Conservation (phyloP, 2,797 vertebrate genomes). For the Gallinago nigripennis region DNA sequence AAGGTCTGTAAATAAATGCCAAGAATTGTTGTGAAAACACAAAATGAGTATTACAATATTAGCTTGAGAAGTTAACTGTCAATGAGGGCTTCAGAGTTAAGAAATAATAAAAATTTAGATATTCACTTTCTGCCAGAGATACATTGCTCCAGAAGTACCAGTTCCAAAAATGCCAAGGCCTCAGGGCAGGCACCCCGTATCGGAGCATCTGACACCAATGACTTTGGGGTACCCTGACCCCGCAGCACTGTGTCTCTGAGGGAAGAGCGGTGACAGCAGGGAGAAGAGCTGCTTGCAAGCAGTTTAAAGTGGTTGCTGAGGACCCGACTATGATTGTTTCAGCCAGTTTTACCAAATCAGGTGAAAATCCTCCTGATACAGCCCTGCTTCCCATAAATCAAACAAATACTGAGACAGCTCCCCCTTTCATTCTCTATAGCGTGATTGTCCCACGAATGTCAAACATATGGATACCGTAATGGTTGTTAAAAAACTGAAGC, state of each 20-base stretch:
- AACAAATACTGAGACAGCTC: background rate
- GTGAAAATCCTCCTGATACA: background rate
- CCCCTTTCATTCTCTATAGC: background rate
- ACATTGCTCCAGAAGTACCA: background rate
- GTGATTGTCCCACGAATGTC: background rate
- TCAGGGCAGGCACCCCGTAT: background rate
- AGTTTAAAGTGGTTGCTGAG: background rate
- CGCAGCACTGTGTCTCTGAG: background rate
- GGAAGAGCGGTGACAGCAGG: background rate
- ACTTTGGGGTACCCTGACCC: rapidly evolving
- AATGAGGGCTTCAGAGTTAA: background rate
- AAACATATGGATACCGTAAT: background rate
- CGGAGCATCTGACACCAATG: background rate
- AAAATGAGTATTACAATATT: background rate
- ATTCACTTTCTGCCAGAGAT: background rate
- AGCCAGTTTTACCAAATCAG: background rate
- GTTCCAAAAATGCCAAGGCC: background rate
- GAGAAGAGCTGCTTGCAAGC: background rate
- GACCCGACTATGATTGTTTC: background rate
- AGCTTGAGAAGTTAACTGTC: background rate
- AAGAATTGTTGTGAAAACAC: background rate
- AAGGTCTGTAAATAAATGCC: background rate
- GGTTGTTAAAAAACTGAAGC: background rate
- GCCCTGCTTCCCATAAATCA: background rate
- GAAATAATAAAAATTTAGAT: background rate